Evolutionary conservation across 2,113 vertebrate genomes (phyloP).

Genomic region (Verasper variegatus): DNA sequence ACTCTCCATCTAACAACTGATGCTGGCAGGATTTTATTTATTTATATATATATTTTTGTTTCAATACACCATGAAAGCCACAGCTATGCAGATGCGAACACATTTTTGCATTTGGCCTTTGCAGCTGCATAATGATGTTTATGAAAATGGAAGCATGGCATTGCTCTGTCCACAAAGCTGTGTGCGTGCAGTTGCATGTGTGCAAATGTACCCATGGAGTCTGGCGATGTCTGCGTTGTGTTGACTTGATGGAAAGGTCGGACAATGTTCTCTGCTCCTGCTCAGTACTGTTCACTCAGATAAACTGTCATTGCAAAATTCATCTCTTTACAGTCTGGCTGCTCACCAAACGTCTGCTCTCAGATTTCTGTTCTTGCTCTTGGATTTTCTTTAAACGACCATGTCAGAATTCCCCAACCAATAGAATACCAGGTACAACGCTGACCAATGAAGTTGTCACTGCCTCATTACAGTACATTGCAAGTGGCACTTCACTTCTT

Average conservation of each 20-base stretch:
- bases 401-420: neutral
- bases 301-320: neutral
- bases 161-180: no score
- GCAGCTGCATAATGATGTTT: neutral
- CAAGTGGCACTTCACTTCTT: no score
- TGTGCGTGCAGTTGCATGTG: no score
- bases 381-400: neutral
- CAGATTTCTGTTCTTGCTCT: neutral
- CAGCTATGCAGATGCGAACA: neutral
- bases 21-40: neutral
- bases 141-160: no score
- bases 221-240: no score
- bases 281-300: no score
- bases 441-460: neutral
- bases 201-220: no score
- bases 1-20: neutral
- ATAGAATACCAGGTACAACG: neutral
- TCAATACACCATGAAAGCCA: neutral
- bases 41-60: no score
- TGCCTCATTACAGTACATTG: no score
- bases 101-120: constrained; percentile 1
- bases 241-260: no score
- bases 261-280: no score
- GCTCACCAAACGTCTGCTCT: no score
- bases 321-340: neutral